Conservation (phyloP, 2,113 vertebrate species). For the Psettodes erumei region DNA sequence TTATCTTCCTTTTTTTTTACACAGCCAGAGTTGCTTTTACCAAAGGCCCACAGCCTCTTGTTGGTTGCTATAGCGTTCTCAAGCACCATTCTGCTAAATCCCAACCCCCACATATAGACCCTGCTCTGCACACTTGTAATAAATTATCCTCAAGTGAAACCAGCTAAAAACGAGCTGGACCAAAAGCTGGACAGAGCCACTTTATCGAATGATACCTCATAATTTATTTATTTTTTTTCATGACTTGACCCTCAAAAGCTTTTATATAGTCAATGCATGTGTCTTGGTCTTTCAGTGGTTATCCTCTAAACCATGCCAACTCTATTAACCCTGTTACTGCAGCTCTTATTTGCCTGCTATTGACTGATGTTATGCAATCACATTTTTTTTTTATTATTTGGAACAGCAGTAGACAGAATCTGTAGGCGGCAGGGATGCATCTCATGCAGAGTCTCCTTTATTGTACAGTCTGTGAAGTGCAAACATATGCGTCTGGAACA, state of each 20-base stretch:
- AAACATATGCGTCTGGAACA: constrained; percentile 93
- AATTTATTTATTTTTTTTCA: constrained; percentile 76
- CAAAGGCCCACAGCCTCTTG: constrained; percentile 79
- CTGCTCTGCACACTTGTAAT: constrained; percentile 96
- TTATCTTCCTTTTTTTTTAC: constrained; percentile 58
- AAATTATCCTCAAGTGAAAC: constrained; percentile 99
- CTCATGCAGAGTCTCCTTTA: constrained; percentile 90
- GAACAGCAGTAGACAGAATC: constrained; percentile 88
- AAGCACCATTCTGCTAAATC: constrained; percentile 88
- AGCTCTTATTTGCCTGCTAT: constrained; percentile 59
- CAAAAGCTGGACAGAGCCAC: constrained; percentile 87
- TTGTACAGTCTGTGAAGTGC: constrained; percentile 92
- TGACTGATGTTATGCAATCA: constrained; percentile 76
- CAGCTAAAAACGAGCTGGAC: constrained; percentile 90
- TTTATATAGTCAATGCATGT: constrained; percentile 52
- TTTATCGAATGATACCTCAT: constrained; percentile 89
- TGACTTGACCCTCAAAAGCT: constrained; percentile 64
- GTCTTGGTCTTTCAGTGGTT: constrained; percentile 53
- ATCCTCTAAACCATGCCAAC: constrained; percentile 40
- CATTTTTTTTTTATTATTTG: constrained; percentile 89
- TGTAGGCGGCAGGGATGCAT: constrained; percentile 88
- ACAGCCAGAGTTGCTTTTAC: constrained; percentile 76
- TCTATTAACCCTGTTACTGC: constrained; percentile 42
- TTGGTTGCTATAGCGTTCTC: constrained; percentile 99
- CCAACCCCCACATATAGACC: constrained; percentile 80